These are phyloP conservation scores for Ifrita kowaldi DNA, from an alignment of 2,113 vertebrate species.

Conservation along the genomic window DNA sequence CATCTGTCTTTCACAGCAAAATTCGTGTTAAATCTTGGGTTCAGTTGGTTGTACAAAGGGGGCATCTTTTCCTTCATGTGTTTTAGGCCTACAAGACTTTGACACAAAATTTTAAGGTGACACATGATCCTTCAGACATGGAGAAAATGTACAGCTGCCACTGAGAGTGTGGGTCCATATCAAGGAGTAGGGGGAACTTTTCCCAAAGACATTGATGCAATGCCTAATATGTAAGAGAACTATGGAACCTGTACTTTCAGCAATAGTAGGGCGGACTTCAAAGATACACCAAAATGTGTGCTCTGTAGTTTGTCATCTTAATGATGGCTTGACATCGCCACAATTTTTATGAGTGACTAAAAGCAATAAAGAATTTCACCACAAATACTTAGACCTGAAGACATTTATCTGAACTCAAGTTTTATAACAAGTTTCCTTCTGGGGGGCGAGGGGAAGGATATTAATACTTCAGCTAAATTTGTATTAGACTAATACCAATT, in stretches of 20 bases:
- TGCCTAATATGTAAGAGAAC: not conserved
- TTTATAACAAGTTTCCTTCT: not conserved
- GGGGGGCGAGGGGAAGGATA: not conserved
- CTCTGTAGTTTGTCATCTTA: not conserved
- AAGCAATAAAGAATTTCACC: not conserved
- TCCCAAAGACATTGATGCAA: not conserved
- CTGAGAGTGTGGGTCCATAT: not conserved
- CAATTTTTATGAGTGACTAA: not conserved
- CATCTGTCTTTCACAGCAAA: not conserved
- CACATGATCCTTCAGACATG: not conserved
- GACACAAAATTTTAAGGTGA: not conserved
- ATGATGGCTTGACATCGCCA: not conserved
- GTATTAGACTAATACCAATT: constrained; percentile 58
- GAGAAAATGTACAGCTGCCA: not conserved
- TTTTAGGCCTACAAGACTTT: not conserved
- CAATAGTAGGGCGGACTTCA: not conserved
- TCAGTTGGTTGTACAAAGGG: not conserved
- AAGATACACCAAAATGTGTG: not conserved
- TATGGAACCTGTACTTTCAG: not conserved
- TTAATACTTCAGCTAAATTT: constrained; percentile 26
- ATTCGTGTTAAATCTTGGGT: not conserved
- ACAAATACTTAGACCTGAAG: not conserved
- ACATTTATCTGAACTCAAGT: not conserved
- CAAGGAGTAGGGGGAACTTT: not conserved
- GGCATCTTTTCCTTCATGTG: not conserved